Evolutionary conservation across 2,113 vertebrate species (phyloP).

Genomic region (Rhea pennata): DNA sequence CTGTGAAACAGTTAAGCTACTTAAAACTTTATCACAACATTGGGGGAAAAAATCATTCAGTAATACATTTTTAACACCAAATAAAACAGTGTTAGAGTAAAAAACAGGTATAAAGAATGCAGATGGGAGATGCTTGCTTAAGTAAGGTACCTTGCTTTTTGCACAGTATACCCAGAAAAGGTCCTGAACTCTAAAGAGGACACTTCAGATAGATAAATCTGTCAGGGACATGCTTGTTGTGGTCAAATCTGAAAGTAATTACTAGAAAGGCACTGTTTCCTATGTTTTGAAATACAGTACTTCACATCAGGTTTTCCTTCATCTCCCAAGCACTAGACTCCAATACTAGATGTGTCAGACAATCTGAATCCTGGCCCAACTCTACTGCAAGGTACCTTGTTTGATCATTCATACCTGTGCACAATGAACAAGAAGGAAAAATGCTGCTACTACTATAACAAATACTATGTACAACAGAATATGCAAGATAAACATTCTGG

Average conservation of each 20-base stretch:
- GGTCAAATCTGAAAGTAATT: not conserved
- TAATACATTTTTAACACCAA: not conserved
- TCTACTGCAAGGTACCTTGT: not conserved
- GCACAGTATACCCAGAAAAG: not conserved
- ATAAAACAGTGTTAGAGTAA: not conserved
- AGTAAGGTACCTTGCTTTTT: not conserved
- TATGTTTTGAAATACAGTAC: not conserved
- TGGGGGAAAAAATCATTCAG: not conserved
- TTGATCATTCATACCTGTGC: not conserved
- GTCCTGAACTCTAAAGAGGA: not conserved
- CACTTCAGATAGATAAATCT: not conserved
- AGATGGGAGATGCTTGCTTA: not conserved
- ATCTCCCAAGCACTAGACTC: not conserved
- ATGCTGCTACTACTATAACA: not conserved
- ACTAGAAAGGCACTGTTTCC: not conserved
- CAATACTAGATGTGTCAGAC: not conserved
- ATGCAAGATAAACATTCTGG: not conserved
- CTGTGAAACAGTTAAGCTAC: not conserved
- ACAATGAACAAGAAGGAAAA: not conserved
- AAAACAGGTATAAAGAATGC: not conserved
- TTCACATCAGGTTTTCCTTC: not conserved
- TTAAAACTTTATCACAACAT: not conserved
- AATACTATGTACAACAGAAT: fast-evolving
- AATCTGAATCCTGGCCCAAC: not conserved
- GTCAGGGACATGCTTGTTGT: fast-evolving